Conservation (phyloP, 2,888 invertebrate genomes). For the Sylvicola cinctus region DNA sequence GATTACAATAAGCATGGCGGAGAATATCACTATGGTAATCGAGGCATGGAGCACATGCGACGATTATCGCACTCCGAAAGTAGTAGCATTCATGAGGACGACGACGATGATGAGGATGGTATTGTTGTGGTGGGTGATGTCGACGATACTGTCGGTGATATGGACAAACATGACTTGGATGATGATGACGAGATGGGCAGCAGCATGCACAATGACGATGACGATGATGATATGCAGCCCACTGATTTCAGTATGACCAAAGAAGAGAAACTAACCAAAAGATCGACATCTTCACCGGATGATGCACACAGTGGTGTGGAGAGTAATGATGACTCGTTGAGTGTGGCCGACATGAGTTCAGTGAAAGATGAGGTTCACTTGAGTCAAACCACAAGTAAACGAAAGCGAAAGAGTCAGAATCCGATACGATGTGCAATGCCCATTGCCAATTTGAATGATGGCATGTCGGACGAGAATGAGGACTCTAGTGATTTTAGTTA, state of each 20-base stretch:
- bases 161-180: constrained; percentile 16
- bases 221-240: constrained; percentile 23
- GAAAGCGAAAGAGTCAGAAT: constrained; percentile 76
- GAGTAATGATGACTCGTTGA: constrained; percentile 39
- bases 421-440: constrained; percentile 55
- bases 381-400: constrained; percentile 32
- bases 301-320: constrained; percentile 35
- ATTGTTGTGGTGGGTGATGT: constrained; percentile 64
- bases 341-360: constrained; percentile 32
- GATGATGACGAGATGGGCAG: constrained; percentile 34
- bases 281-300: constrained; percentile 29
- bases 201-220: too few species aligned
- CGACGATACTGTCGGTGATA: constrained; percentile 40
- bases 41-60: too few species aligned
- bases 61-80: constrained; percentile 26
- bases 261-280: constrained; percentile 29
- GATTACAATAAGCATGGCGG: constrained; percentile 37
- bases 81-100: constrained; percentile 35
- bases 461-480: constrained; percentile 19
- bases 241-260: constrained; percentile 41
- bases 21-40: constrained; percentile 26
- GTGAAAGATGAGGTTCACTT: constrained; percentile 18
- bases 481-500: constrained; percentile 16
- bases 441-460: constrained; percentile 20
- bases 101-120: constrained; percentile 49